Percentiles rank a stretch among this genome's conserved stretches.
Conservation (phyloP, 2,797 vertebrate species). For the Danionella dracula region DNA sequence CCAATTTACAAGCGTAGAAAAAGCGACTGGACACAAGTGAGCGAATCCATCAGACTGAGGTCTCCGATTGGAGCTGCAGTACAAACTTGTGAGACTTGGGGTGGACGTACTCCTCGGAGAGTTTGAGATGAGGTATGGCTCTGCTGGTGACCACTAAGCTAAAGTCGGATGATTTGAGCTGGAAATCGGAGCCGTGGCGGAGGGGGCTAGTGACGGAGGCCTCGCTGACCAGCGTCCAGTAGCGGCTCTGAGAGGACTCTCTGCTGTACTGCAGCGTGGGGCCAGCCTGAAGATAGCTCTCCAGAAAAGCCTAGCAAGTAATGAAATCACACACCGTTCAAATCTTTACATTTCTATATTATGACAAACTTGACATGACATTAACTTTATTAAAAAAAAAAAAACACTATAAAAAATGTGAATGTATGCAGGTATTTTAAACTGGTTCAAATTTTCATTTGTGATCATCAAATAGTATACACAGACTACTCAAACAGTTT, state of each 20-base stretch:
- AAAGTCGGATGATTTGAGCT: conserved; percentile 89
- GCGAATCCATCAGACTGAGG: conserved; percentile 74
- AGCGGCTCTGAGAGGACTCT: conserved; percentile 86
- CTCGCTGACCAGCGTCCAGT: conserved; percentile 92
- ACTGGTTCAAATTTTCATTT: too few species aligned
- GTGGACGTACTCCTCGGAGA: conserved; percentile 89
- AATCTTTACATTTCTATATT: too few species aligned
- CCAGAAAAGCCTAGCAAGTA: conserved; percentile 84
- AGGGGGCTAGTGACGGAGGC: conserved; percentile 86
- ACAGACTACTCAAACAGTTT: too few species aligned
- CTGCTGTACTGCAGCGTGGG: conserved; percentile 87
- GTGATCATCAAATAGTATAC: too few species aligned
- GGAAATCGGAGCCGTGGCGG: conserved; percentile 80
- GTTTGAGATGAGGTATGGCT: conserved; percentile 85
- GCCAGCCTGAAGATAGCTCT: conserved; percentile 85
- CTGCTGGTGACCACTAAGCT: conserved; percentile 86
- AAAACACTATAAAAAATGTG: too few species aligned
- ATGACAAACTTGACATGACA: too few species aligned
- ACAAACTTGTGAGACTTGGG: conserved; percentile 95
- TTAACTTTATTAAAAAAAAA: too few species aligned
- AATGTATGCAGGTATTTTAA: too few species aligned
- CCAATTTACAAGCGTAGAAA: conserved; percentile 50
- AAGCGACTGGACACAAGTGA: conserved; percentile 50
- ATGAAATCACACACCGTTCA: neutral
- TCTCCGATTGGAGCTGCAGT: conserved; percentile 91